Evolutionary conservation across 2,113 vertebrate species (phyloP).

Genomic region (Ornithorhynchus anatinus): DNA sequence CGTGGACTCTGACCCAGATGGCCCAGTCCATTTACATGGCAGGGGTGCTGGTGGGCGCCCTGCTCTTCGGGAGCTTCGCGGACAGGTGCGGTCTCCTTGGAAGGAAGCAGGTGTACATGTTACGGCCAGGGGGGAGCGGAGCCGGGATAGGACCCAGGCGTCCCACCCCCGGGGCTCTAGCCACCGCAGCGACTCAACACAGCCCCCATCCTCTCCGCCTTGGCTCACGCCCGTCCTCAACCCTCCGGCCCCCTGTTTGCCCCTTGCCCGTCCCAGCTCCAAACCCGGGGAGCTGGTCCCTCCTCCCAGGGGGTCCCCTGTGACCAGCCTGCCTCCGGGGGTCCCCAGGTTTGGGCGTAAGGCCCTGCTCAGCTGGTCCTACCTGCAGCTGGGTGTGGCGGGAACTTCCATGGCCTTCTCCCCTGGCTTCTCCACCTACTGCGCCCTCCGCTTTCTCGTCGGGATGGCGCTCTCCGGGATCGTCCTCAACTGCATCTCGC

Average conservation of each 20-base stretch:
- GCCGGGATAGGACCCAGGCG: too few species aligned
- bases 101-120: neutral
- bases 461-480: slow-evolving; percentile 74
- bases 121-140: too few species aligned
- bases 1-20: slow-evolving; percentile 70
- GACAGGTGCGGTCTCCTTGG: slow-evolving; percentile 65
- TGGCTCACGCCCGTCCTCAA: too few species aligned
- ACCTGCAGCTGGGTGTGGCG: slow-evolving; percentile 68
- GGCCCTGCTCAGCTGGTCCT: slow-evolving; percentile 65
- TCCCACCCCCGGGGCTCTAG: too few species aligned
- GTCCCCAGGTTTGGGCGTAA: slow-evolving; percentile 71
- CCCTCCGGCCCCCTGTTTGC: neutral
- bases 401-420: slow-evolving; percentile 73
- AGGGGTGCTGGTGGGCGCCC: slow-evolving; percentile 72
- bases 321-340: neutral
- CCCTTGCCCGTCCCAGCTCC: neutral
- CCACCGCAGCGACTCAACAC: neutral
- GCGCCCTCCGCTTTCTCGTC: slow-evolving; percentile 68
- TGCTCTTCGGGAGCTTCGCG: slow-evolving; percentile 62
- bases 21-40: slow-evolving; percentile 79
- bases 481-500: slow-evolving; percentile 71
- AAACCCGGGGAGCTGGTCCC: neutral
- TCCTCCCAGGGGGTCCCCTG: neutral
- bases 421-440: slow-evolving; percentile 67
- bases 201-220: too few species aligned